phyloP scores from a whole-genome alignment of 2,888 invertebrate genomes.

The Drosophila macrospina region DNA sequence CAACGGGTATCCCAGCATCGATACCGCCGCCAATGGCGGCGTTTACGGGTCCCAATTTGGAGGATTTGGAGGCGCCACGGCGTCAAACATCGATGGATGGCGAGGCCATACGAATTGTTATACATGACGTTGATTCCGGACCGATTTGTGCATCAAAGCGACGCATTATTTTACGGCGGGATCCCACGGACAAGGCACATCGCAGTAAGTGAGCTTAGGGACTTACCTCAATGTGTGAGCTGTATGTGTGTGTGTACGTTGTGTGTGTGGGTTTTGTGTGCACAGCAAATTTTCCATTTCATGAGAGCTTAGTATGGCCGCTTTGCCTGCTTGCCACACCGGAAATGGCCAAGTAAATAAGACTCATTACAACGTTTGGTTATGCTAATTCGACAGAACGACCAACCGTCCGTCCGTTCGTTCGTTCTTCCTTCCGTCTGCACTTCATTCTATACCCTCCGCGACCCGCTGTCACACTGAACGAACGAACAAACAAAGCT shows the following conservation, averaged over 20 bases:
- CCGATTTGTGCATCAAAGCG: slow-evolving; percentile 89
- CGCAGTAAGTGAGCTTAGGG: slow-evolving; percentile 89
- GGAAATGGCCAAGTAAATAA: slow-evolving; percentile 80
- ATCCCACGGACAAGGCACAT: slow-evolving; percentile 93
- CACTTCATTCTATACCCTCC: background rate
- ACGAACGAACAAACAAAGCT: slow-evolving; percentile 4
- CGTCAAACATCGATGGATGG: slow-evolving; percentile 95
- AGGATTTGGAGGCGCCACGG: slow-evolving; percentile 88
- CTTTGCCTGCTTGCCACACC: slow-evolving; percentile 47
- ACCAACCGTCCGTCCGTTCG: slow-evolving; percentile 13
- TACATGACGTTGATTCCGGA: slow-evolving; percentile 95
- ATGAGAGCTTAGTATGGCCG: slow-evolving; percentile 32
- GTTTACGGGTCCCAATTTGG: slow-evolving; percentile 86
- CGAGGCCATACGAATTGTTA: slow-evolving; percentile 96
- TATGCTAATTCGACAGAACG: slow-evolving; percentile 71
- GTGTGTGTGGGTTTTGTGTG: slow-evolving; percentile 18
- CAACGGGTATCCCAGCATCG: slow-evolving; percentile 83
- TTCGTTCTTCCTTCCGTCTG: background rate
- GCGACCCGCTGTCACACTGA: no score
- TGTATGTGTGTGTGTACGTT: background rate
- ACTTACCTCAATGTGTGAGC: slow-evolving; percentile 31
- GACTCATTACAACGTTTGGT: slow-evolving; percentile 77
- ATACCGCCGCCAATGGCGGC: slow-evolving; percentile 85
- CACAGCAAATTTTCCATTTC: slow-evolving; percentile 50
- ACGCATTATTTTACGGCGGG: slow-evolving; percentile 90